Percentiles rank a stretch among this genome's conserved stretches.
Evolutionary conservation across 2,888 invertebrate genomes (phyloP).

Genomic region (Metopia argyrocephala): DNA sequence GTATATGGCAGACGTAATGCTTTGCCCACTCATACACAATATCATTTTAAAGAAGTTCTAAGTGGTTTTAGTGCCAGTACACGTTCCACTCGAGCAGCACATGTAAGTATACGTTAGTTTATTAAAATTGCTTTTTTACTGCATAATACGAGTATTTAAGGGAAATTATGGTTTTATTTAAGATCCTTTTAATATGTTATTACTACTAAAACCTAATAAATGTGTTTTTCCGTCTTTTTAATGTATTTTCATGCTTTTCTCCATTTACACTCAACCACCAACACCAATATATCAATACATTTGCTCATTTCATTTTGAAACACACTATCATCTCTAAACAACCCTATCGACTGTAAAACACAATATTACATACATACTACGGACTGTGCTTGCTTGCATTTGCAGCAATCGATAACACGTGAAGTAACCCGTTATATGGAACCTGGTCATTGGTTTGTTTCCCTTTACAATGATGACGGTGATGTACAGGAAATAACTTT

Average conservation of each 20-base stretch:
- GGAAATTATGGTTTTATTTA: conserved; percentile 9
- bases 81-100: conserved; percentile 89
- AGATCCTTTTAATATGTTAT: background rate
- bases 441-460: conserved; percentile 97
- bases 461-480: conserved; percentile 96
- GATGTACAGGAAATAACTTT: conserved; percentile 93
- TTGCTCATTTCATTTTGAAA: conserved; percentile 40
- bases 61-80: conserved; percentile 94
- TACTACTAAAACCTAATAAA: conserved; percentile 57
- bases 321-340: conserved; percentile 31
- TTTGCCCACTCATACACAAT: conserved; percentile 96
- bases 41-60: conserved; percentile 95
- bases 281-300: conserved; percentile 26
- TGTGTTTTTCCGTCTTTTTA: conserved; percentile 62
- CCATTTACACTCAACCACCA: conserved; percentile 40
- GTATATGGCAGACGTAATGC: conserved; percentile 96
- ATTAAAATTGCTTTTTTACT: background rate
- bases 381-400: conserved; percentile 25
- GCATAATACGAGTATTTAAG: conserved; percentile 9
- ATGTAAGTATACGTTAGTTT: conserved; percentile 83
- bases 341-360: background rate
- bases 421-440: conserved; percentile 97
- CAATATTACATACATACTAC: conserved; percentile 9
- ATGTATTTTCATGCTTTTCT: conserved; percentile 66
- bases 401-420: conserved; percentile 88